Conservation (phyloP, 1,140 invertebrate genomes). For the Chrysoperla carnea region DNA sequence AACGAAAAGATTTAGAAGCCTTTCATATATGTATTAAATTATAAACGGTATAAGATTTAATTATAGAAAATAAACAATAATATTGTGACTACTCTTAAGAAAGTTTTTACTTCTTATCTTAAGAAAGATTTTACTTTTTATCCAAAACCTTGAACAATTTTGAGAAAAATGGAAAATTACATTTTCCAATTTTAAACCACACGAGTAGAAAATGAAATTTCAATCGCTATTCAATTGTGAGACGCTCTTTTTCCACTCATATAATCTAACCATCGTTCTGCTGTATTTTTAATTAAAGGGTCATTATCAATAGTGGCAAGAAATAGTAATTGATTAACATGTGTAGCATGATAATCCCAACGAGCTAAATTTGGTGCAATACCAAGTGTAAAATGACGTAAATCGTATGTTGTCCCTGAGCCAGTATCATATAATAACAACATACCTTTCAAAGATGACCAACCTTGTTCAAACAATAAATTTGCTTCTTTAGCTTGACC, state of each 20-base stretch:
- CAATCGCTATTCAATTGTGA: conserved; percentile 60
- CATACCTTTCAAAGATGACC: conserved; percentile 76
- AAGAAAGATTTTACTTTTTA: no score
- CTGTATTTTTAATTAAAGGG: conserved; percentile 64
- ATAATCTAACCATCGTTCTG: conserved; percentile 87
- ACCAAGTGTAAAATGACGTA: conserved; percentile 78
- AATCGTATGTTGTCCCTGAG: conserved; percentile 90
- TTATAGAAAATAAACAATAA: no score
- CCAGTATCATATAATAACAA: conserved; percentile 90
- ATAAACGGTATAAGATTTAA: no score
- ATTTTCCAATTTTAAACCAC: no score
- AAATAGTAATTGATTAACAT: conserved; percentile 88
- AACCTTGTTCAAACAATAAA: conserved; percentile 67
- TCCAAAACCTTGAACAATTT: no score
- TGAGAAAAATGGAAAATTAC: no score
- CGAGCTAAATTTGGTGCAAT: conserved; percentile 79
- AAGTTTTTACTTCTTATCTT: no score
- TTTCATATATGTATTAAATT: no score
- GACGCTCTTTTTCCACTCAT: conserved; percentile 86
- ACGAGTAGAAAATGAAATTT: no score
- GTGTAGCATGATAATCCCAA: conserved; percentile 98
- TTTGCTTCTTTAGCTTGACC: conserved; percentile 45
- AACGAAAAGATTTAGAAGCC: no score
- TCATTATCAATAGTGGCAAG: conserved; percentile 77
- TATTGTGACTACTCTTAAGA: no score